phyloP scores from a whole-genome alignment of 2,888 invertebrate genomes.

The Platynereis dumerilii region DNA sequence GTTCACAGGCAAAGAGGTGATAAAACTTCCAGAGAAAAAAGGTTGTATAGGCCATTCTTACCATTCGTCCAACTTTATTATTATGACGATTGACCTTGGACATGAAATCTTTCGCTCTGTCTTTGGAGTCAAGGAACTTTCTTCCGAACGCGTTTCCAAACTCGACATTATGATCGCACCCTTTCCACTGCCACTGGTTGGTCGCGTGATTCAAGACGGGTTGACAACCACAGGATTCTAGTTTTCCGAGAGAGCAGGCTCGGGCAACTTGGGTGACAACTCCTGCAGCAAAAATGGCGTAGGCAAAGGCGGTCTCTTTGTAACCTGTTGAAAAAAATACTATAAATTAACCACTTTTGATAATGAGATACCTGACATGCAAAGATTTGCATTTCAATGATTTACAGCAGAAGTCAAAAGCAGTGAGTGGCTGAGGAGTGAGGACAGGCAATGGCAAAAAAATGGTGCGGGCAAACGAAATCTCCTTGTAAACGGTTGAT shows the following conservation, averaged over 20 bases:
- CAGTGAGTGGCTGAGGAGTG: too few relatives aligned
- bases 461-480: too few relatives aligned
- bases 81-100: conserved; percentile 61
- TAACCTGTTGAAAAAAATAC: conserved; percentile 88
- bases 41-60: too few relatives aligned
- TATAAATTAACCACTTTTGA: too few relatives aligned
- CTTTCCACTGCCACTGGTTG: conserved; percentile 79
- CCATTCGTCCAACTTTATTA: conserved; percentile 60
- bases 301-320: conserved; percentile 94
- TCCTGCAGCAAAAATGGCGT: conserved; percentile 94
- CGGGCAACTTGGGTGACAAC: conserved; percentile 92
- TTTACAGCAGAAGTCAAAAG: too few relatives aligned
- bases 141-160: conserved; percentile 85
- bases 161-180: conserved; percentile 78
- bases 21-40: too few relatives aligned
- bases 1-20: too few relatives aligned
- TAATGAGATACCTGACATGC: too few relatives aligned
- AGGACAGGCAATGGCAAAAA: too few relatives aligned
- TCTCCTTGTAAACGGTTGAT: too few relatives aligned
- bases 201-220: conserved; percentile 68
- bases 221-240: conserved; percentile 75
- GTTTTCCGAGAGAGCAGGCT: conserved; percentile 89
- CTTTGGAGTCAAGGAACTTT: conserved; percentile 88
- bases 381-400: too few relatives aligned
- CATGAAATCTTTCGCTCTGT: conserved; percentile 67